Conservation (phyloP, 2,888 invertebrate genomes). For the Morpho achilles region DNA sequence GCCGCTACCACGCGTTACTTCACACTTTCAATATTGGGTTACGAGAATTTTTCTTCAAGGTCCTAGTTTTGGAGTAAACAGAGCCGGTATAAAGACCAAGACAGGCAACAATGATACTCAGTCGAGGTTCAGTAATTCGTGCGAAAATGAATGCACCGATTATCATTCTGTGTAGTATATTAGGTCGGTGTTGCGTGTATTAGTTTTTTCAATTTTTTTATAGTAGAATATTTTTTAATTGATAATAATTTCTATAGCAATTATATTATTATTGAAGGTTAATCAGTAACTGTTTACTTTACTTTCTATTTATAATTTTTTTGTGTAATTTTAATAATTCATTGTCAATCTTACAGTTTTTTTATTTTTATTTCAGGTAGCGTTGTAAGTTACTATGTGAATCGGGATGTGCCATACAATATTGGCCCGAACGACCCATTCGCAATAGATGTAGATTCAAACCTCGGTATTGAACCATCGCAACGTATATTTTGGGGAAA, state of each 20-base stretch:
- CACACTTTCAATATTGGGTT: conserved; percentile 77
- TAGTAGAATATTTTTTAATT: too few relatives aligned
- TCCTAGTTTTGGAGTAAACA: conserved; percentile 73
- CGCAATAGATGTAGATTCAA: conserved; percentile 43
- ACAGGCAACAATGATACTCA: conserved; percentile 64
- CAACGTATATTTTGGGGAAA: conserved; percentile 62
- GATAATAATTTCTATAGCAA: too few relatives aligned
- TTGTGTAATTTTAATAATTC: not conserved
- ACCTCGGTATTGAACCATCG: conserved; percentile 53
- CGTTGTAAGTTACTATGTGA: conserved; percentile 55
- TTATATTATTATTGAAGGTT: too few relatives aligned
- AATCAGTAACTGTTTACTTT: too few relatives aligned
- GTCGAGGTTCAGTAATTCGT: conserved; percentile 58
- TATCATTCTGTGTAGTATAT: conserved; percentile 55
- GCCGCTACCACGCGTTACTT: conserved; percentile 71
- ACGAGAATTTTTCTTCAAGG: conserved; percentile 78
- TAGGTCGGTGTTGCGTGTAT: conserved; percentile 54
- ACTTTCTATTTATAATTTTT: not conserved
- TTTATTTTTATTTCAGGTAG: conserved; percentile 49
- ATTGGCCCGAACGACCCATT: conserved; percentile 57
- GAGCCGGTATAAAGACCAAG: conserved; percentile 73
- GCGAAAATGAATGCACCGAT: conserved; percentile 66
- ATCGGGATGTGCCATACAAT: conserved; percentile 59
- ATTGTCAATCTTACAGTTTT: not conserved
- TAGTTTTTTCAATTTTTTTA: too few relatives aligned